A percentile compares a stretch with the other conserved stretches of the same genome.
These are phyloP conservation scores for Nanorana parkeri DNA, from an alignment of 2,113 vertebrate genomes.

Conservation along the genomic window DNA sequence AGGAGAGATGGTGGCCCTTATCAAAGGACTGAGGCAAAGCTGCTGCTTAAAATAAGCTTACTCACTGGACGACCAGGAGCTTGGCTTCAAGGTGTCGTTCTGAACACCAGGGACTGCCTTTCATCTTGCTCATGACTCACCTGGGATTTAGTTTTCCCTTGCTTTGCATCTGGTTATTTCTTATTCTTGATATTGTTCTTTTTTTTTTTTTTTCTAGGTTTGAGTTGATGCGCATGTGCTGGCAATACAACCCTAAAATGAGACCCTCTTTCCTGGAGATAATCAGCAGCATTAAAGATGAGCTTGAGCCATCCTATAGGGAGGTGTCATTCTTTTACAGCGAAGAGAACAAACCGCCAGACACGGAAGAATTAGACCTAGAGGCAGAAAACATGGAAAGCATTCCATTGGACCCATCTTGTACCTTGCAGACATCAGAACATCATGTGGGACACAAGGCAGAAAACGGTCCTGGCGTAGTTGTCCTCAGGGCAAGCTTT, in stretches of 20 bases:
- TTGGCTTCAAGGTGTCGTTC: no score
- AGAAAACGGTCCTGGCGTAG: constrained; percentile 85
- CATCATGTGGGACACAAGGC: constrained; percentile 88
- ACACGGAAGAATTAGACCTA: constrained; percentile 92
- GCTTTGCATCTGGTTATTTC: background rate
- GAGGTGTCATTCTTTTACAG: constrained; percentile 99
- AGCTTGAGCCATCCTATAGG: constrained; percentile 89
- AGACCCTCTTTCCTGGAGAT: constrained; percentile 96
- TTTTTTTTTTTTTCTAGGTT: constrained; percentile 76
- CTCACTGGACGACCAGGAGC: no score
- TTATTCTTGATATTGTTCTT: background rate
- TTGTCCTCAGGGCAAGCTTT: constrained; percentile 87
- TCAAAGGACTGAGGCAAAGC: no score
- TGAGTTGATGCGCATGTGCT: constrained; percentile 97
- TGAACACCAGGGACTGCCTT: no score
- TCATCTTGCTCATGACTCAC: no score
- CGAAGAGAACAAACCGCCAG: constrained; percentile 95
- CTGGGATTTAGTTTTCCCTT: background rate
- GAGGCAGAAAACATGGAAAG: constrained; percentile 97
- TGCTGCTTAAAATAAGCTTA: no score
- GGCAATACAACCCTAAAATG: constrained; percentile 99
- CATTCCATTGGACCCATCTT: constrained; percentile 91
- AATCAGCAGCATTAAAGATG: constrained; percentile 92
- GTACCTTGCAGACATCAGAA: constrained; percentile 84
- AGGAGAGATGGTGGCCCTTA: no score